phyloP scores from a whole-genome alignment of 1,140 invertebrate genomes.

The Nephila pilipes region DNA sequence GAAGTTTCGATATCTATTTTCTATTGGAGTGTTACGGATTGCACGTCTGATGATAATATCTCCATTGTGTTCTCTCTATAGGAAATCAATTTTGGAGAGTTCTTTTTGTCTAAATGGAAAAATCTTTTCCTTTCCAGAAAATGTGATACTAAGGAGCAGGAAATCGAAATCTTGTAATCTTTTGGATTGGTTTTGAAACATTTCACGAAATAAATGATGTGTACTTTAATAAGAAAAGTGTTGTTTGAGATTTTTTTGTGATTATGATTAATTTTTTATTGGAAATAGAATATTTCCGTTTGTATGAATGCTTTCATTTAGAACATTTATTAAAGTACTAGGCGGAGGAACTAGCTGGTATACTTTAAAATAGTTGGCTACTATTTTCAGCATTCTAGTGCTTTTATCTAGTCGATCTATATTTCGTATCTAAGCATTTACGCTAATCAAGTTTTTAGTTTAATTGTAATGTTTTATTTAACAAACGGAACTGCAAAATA shows the following conservation, averaged over 20 bases:
- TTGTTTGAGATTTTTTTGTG: not conserved
- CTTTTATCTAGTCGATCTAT: too few relatives aligned
- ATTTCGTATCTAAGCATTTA: too few relatives aligned
- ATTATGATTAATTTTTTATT: not conserved
- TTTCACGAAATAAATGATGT: not conserved
- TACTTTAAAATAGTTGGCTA: too few relatives aligned
- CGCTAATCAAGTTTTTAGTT: too few relatives aligned
- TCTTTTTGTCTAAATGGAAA: slow-evolving; percentile 18
- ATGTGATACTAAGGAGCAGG: not conserved
- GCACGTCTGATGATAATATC: slow-evolving; percentile 10
- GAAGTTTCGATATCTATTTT: not conserved
- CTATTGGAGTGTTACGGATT: not conserved
- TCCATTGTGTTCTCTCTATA: slow-evolving; percentile 2
- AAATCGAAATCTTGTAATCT: slow-evolving; percentile 40
- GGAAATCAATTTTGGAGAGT: slow-evolving; percentile 16
- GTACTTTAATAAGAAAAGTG: not conserved
- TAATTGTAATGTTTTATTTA: too few relatives aligned
- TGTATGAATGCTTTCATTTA: too few relatives aligned
- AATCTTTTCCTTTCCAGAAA: not conserved
- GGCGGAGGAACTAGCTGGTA: too few relatives aligned
- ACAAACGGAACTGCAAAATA: too few relatives aligned
- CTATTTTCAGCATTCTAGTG: too few relatives aligned
- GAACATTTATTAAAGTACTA: too few relatives aligned
- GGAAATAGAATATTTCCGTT: not conserved
- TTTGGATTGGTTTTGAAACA: not conserved